phyloP scores from a whole-genome alignment of 2,797 vertebrate genomes.

The Epinephelus malabaricus region DNA sequence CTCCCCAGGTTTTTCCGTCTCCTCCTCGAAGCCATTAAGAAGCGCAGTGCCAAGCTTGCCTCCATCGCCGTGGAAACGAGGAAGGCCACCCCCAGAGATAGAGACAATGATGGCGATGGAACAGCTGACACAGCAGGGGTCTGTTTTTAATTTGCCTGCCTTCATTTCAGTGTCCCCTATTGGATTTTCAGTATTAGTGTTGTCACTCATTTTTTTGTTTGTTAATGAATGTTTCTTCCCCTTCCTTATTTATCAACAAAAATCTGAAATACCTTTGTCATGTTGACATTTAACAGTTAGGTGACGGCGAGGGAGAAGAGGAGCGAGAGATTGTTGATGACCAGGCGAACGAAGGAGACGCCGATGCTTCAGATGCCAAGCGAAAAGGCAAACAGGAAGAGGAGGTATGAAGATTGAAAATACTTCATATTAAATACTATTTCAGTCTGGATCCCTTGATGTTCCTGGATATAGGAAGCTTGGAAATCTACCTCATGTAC shows the following conservation, averaged over 20 bases:
- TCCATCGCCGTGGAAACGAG: conserved; percentile 89
- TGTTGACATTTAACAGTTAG: conserved; percentile 44
- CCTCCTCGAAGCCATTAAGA: conserved; percentile 91
- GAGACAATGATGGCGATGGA: conserved; percentile 65
- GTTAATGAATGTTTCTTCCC: background rate
- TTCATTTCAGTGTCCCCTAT: background rate
- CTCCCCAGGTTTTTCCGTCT: conserved; percentile 90
- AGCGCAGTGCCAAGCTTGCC: conserved; percentile 88
- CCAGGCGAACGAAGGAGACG: conserved; percentile 93
- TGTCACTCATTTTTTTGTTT: background rate
- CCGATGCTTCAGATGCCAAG: conserved; percentile 93
- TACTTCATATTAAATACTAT: background rate
- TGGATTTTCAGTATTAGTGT: background rate
- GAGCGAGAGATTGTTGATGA: conserved; percentile 88
- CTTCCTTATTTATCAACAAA: background rate
- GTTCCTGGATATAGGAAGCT: background rate
- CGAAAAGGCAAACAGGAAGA: conserved; percentile 92
- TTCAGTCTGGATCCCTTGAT: background rate
- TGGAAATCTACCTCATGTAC: background rate
- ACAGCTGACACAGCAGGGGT: conserved; percentile 29
- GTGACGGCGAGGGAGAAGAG: conserved; percentile 78
- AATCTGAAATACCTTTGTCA: background rate
- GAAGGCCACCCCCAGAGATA: conserved; percentile 87
- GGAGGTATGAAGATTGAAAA: conserved; percentile 84
- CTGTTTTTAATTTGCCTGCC: background rate